Percentiles rank a stretch among this genome's conserved stretches.
These are phyloP conservation scores for Calliopum simillimum DNA, from an alignment of 2,888 invertebrate species.

Conservation along the genomic window DNA sequence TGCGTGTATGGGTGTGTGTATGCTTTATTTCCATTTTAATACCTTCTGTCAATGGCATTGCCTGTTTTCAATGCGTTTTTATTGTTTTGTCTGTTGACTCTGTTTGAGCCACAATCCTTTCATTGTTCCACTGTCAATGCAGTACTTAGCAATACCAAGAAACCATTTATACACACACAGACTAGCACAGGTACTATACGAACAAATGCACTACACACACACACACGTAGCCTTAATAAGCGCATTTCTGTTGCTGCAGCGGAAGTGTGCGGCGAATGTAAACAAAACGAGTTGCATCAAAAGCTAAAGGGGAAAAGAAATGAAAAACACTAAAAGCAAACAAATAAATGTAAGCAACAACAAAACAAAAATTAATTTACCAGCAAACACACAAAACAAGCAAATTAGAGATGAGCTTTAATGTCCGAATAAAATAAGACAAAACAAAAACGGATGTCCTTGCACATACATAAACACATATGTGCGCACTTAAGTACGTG, in stretches of 20 bases:
- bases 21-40: no score
- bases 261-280: not conserved
- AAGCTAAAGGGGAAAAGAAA: not conserved
- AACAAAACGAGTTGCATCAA: not conserved
- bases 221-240: not conserved
- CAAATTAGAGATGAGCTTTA: no score
- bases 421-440: no score
- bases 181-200: not conserved
- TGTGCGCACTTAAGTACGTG: no score
- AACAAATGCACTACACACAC: not conserved
- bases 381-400: no score
- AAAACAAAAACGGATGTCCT: no score
- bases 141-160: slow-evolving; percentile 1
- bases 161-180: not conserved
- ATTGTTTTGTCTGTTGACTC: not conserved
- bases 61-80: not conserved
- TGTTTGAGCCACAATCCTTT: no score
- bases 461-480: no score
- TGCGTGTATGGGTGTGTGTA: no score
- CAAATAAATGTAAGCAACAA: not conserved
- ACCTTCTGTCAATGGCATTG: no score
- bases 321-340: not conserved
- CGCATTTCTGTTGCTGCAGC: not conserved
- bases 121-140: not conserved
- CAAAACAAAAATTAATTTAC: not conserved